Evolutionary conservation across 2,888 invertebrate species (phyloP), one percentile per base, ranked within the genome.

Genomic region (Orthosia gracilis): DNA sequence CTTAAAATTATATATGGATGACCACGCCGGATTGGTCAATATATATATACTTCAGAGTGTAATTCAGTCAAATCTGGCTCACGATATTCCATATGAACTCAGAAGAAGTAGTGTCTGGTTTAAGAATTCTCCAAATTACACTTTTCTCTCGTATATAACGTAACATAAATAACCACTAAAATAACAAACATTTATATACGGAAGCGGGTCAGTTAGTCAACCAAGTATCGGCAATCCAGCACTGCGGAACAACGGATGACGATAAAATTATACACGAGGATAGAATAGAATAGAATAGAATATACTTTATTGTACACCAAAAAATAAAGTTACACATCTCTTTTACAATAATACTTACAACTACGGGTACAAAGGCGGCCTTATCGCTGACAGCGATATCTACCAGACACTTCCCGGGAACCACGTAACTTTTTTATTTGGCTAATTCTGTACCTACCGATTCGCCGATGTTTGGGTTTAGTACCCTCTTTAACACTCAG

Each of bases 351-450:
- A n/a, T n/a, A n/a, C n/a, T n/a, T n/a, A n/a, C n/a, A n/a, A n/a
- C n/a, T n/a, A n/a, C n/a, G n/a, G n/a, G n/a, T n/a, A n/a, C n/a
- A n/a, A n/a, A n/a, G n/a, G n/a, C n/a, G n/a, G n/a, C n/a, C n/a
- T n/a, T n/a, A n/a, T n/a, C n/a, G n/a, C n/a, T n/a, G n/a, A n/a
- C n/a, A n/a, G n/a, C n/a, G n/a, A n/a, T n/a, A n/a, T n/a, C n/a
- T n/a, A n/a, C n/a, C n/a, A n/a, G n/a, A n/a, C 4, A 70, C 81
- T 80, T 81, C 81, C 81, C 58, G 81, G 81, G 76, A 70, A 80
- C 55, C 59, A 47, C 54, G 50, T 59, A n/a, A 55, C 21, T 58
- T 63, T 79, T 78, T 68, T 78, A 47, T 78, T 79, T 62, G 50
- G 62, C 26, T 47, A 40, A 54, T 62, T 52, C 26, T 18, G 45